A percentile compares a stretch with the other conserved stretches of the same genome.
phyloP scores from a whole-genome alignment of 2,888 invertebrate genomes.

The Autographa gamma region DNA sequence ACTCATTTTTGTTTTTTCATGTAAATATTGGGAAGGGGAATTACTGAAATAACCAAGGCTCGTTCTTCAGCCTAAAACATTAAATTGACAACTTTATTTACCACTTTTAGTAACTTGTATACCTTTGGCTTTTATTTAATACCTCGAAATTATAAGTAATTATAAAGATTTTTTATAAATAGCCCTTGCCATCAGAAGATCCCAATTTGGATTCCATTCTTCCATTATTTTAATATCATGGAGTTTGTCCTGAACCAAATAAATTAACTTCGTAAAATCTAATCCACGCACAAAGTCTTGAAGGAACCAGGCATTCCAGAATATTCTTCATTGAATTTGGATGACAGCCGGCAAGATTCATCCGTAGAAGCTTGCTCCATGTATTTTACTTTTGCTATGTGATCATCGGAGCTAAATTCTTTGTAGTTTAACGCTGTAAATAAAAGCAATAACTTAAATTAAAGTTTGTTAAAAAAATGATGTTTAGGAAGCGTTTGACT shows the following conservation, averaged over 20 bases:
- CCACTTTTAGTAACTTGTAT: no score
- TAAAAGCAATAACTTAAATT: background rate
- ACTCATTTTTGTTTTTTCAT: no score
- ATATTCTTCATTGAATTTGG: conserved; percentile 54
- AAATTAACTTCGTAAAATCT: background rate
- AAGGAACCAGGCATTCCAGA: conserved; percentile 61
- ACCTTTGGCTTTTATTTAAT: background rate
- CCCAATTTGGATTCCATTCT: background rate
- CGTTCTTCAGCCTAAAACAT: no score
- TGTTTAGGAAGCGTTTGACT: background rate
- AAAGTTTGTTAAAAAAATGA: background rate
- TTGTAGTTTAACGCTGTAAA: conserved; percentile 41
- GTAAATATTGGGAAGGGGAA: no score
- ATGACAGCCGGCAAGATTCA: conserved; percentile 28
- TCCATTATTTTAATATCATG: background rate
- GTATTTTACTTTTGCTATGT: conserved; percentile 44
- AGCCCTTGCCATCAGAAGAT: background rate
- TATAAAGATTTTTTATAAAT: no score
- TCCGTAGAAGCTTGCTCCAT: conserved; percentile 52
- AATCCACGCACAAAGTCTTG: conserved; percentile 57
- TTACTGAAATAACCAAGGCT: no score
- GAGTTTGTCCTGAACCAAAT: background rate
- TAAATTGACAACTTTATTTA: no score
- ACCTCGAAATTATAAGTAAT: background rate
- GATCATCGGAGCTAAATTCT: conserved; percentile 44